Conservation (phyloP, 1,140 invertebrate genomes). For the Platorchestia sp. region DNA sequence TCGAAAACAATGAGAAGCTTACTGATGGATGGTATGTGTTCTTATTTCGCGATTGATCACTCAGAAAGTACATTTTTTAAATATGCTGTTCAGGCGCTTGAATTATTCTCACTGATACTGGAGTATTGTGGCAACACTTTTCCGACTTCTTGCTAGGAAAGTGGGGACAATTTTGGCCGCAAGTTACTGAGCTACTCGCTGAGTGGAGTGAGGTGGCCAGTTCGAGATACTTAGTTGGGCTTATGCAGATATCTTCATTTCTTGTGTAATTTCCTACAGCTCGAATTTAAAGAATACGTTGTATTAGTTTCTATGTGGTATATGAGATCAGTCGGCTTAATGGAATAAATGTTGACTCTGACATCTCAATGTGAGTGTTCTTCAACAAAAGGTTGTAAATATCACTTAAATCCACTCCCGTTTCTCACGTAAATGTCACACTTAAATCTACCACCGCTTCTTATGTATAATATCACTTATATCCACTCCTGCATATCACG, state of each 20-base stretch:
- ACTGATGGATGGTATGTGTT: background rate
- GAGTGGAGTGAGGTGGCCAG: no score
- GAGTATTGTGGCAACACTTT: background rate
- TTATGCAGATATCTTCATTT: background rate
- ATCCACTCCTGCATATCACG: no score
- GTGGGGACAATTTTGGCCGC: background rate
- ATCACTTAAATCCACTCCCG: no score
- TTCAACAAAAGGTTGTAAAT: no score
- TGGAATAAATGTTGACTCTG: background rate
- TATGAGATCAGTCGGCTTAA: background rate
- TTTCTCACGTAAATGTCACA: no score
- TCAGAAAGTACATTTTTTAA: background rate
- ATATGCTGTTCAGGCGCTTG: background rate
- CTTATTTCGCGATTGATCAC: background rate
- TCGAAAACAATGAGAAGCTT: background rate
- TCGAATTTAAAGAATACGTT: background rate
- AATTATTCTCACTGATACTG: background rate
- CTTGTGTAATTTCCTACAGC: background rate
- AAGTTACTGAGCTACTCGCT: background rate
- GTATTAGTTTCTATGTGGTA: background rate
- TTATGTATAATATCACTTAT: no score
- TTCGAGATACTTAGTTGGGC: background rate
- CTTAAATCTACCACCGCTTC: no score
- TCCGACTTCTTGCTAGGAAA: background rate
- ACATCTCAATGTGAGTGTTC: background rate